Evolutionary conservation across 2,113 vertebrate genomes (phyloP).

Genomic region (Scomber colias): DNA sequence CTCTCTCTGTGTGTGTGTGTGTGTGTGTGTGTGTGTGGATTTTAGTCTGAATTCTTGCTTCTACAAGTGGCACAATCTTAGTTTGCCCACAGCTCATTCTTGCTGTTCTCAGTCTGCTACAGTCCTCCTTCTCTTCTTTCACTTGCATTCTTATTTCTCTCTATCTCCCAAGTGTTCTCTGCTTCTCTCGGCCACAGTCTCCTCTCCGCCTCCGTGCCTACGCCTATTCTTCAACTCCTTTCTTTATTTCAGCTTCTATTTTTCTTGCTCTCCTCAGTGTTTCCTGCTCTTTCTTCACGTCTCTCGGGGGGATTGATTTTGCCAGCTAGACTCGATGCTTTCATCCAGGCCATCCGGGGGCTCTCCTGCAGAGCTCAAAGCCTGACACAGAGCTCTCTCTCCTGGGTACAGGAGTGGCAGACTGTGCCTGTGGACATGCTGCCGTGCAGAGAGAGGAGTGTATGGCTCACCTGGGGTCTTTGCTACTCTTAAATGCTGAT

Average conservation of each 20-base stretch:
- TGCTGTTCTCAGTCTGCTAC: neutral
- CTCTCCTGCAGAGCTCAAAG: conserved; percentile 20
- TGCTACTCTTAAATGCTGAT: conserved; percentile 3
- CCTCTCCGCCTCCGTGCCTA: neutral
- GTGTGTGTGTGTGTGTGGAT: no score
- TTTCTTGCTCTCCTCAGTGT: no score
- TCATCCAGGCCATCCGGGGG: conserved; percentile 11
- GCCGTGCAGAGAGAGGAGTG: neutral
- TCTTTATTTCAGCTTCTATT: neutral
- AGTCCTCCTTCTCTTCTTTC: neutral
- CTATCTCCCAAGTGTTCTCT: neutral
- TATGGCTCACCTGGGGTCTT: neutral
- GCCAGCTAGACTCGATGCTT: conserved; percentile 5
- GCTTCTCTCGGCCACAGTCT: no score
- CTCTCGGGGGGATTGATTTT: conserved; percentile 2
- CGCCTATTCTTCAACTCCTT: neutral
- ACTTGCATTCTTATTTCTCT: neutral
- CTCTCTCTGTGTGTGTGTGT: no score
- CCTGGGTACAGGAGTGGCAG: conserved; percentile 2
- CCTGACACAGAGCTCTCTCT: conserved; percentile 7
- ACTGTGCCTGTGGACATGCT: conserved; percentile 2
- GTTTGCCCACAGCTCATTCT: neutral
- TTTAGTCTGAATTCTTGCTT: no score
- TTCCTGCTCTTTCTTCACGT: neutral
- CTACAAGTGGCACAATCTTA: no score